Base-by-base conservation (phyloP, 2,888 invertebrate species). In the Nomada fabriciana region DNA sequence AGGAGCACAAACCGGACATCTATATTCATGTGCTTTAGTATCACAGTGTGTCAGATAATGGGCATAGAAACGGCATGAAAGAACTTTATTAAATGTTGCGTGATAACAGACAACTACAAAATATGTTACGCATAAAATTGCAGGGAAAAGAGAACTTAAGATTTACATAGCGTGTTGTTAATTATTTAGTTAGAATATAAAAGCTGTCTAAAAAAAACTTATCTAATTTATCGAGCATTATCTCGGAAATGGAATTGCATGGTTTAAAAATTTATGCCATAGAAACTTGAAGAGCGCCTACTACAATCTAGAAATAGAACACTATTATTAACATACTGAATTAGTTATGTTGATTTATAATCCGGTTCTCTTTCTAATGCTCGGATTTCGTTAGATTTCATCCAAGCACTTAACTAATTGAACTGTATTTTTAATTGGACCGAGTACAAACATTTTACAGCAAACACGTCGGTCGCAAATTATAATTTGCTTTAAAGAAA, bases 1-100 rank as follows among this genome's bases (percentile, higher is more conserved):
- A 80, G 71, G 71, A 64, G 57, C 60, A 53, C 61, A 74, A 74
- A 64, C 71, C 71, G 47, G 73, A 65, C 73, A 57, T 53, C 73
- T 68, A 55, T 55, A 70, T 59, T 52, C 76, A 53, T 57, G n/a
- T 63, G 69, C 25, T 74, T 63, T 55, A 29, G 55, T 61, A 47
- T 64, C 36, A 53, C 36, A 55, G 43, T 36, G 60, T 64, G 53
- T 47, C 57, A 15, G 64, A 47, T 47, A 47, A 15, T 15, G 15
- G 47, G 15, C 47, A 47, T 15, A 15, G 15, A 13, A 47, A 15
- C 15, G 47, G 3, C 36, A 36, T 2, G 47, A 47, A 47, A 15
- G 47, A 47, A 15, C 2, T 47, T 47, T 15, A 15, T 15, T 47
- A 13, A 47, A 13, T 15, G 15, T 47, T 47, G 47, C 15, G 47